Evolutionary conservation across 2,888 invertebrate genomes (phyloP).

Genomic region (Pocota personata): DNA sequence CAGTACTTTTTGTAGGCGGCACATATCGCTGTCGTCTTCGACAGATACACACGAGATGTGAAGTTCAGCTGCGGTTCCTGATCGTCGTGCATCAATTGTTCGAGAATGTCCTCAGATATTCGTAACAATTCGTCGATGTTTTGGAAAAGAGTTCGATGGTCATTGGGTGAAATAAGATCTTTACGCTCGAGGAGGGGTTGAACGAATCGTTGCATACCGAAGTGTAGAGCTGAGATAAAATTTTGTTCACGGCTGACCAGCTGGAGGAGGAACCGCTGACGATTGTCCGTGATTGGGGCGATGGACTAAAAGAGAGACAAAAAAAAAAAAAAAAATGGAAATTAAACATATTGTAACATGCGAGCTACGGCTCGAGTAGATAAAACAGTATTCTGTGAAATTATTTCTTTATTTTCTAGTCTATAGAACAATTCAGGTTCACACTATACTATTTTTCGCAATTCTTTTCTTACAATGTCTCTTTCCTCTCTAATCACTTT

Average conservation of each 20-base stretch:
- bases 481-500: too few relatives aligned
- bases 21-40: conserved; percentile 89
- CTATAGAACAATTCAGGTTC: too few relatives aligned
- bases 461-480: too few relatives aligned
- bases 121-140: conserved; percentile 91
- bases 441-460: too few relatives aligned
- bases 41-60: conserved; percentile 88
- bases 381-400: too few relatives aligned
- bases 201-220: conserved; percentile 90
- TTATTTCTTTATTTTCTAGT: too few relatives aligned
- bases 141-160: conserved; percentile 92
- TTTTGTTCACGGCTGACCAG: conserved; percentile 91
- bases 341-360: too few relatives aligned
- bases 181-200: conserved; percentile 89
- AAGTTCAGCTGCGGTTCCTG: conserved; percentile 88
- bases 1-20: conserved; percentile 92
- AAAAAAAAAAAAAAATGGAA: too few relatives aligned
- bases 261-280: conserved; percentile 89
- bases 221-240: conserved; percentile 90
- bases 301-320: conserved; percentile 80
- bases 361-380: too few relatives aligned
- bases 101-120: conserved; percentile 91
- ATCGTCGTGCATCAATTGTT: conserved; percentile 89
- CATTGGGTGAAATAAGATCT: conserved; percentile 89
- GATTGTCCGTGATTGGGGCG: conserved; percentile 83